Base-by-base conservation (phyloP, 2,888 invertebrate species). In the Chironomus riparius region DNA sequence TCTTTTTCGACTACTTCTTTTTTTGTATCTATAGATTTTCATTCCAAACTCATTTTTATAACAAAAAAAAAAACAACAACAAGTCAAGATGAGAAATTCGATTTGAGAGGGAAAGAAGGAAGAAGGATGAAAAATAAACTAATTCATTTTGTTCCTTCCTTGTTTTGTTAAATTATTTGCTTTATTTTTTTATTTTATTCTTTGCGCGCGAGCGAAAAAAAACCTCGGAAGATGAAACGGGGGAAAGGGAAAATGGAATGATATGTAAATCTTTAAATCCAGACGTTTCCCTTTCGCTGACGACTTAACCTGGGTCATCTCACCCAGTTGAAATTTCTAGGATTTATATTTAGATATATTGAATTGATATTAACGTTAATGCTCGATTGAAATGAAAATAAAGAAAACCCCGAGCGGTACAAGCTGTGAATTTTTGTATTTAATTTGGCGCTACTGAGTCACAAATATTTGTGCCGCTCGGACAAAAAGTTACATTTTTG, bases 341-440 rank as follows among this genome's bases (percentile, higher is more conserved):
- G 68, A 68, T 68, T 68, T 68, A 24, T 68, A 56, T 18, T 56
- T 56, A 56, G 56, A 56, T 68, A 68, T 68, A 68, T 68, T 68
- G 68, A 70, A 70, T 70, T 50, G 56, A 70, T 70, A 70, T 70
- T 70, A 70, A 70, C 38, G 70, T 70, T 72, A 72, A 72, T 62
- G 24, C 70, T 22, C 71, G n/a, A 13, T 13, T 24, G 48, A 70
- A 47, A 70, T 21, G 22, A 70, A 48, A 47, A 70, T 47, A 47
- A 10, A 38, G 10, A 38, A 10, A 38, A 38, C 1, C 10, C 38
- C 38, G 38, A 38, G 38, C 38, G 38, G 38, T 10, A 1, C 38
- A 38, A 38, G 10, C 7, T 38, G 38, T 38, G 38, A 38, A 38
- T 10, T 38, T 38, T 38, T 38, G 38, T 38, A 38, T 38, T 38